Conservation (phyloP, 1,140 invertebrate genomes). For the Drosophila serrata region DNA sequence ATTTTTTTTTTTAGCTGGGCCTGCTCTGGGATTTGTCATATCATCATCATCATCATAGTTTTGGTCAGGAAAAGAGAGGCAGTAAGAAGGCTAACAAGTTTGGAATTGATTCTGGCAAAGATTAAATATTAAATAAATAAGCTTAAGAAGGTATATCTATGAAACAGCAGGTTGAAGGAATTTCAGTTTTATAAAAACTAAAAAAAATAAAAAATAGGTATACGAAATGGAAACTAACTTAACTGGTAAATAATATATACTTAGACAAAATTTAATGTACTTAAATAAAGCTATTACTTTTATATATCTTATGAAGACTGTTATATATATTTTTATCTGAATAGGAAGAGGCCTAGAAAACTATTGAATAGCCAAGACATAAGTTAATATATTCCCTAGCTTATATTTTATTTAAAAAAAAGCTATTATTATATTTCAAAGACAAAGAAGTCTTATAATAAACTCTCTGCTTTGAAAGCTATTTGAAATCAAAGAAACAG, state of each 20-base stretch:
- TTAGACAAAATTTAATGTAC: too few relatives aligned
- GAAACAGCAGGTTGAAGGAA: not conserved
- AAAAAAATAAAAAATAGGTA: not conserved
- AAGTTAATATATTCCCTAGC: not conserved
- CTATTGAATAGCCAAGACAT: not conserved
- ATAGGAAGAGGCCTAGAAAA: not conserved
- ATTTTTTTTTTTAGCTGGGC: not conserved
- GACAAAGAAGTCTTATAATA: not conserved
- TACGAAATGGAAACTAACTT: too few relatives aligned
- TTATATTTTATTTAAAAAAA: not conserved
- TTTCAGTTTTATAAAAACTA: not conserved
- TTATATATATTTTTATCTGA: not conserved
- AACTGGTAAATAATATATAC: too few relatives aligned
- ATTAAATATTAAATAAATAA: conserved; percentile 1
- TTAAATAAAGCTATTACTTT: too few relatives aligned
- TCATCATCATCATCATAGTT: conserved; percentile 1
- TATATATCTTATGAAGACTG: too few relatives aligned
- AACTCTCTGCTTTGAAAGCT: not conserved
- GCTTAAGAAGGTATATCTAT: not conserved
- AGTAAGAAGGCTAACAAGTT: conserved; percentile 9
- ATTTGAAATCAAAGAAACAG: not conserved
- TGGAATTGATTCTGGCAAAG: conserved; percentile 7
- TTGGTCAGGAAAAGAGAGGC: not conserved
- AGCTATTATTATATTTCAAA: not conserved
- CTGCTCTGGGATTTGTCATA: conserved; percentile 32